A percentile compares a stretch with the other conserved stretches of the same genome.
Evolutionary conservation across 2,888 invertebrate species (phyloP).

Genomic region (Drosophila subsilvestris): DNA sequence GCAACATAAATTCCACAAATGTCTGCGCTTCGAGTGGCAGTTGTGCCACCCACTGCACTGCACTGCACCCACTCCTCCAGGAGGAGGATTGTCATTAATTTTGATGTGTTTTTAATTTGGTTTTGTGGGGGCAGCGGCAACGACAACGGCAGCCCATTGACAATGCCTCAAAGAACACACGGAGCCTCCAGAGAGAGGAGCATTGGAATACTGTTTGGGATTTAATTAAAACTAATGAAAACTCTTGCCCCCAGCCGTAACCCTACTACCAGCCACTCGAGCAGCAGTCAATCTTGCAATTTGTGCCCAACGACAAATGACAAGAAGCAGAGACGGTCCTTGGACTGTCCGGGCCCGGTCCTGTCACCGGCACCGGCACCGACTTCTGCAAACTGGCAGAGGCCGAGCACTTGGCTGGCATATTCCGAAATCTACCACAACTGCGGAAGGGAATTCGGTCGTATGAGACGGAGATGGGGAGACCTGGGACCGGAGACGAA

Average conservation of each 20-base stretch:
- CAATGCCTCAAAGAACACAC: constrained; percentile 59
- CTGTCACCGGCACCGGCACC: background rate
- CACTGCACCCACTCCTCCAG: background rate
- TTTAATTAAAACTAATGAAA: constrained; percentile 77
- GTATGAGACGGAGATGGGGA: constrained; percentile 11
- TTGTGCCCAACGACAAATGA: constrained; percentile 49
- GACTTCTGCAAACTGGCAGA: constrained; percentile 19
- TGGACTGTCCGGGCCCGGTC: background rate
- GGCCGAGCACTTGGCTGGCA: constrained; percentile 54
- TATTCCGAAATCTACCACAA: constrained; percentile 56
- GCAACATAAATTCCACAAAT: constrained; percentile 59
- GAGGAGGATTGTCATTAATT: constrained; percentile 55
- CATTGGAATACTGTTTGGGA: constrained; percentile 59
- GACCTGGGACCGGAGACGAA: constrained; percentile 15
- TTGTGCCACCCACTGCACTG: constrained; percentile 8
- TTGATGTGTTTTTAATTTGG: constrained; percentile 66
- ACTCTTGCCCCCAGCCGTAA: constrained; percentile 47
- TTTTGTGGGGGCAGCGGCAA: constrained; percentile 52
- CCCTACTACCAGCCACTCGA: constrained; percentile 15
- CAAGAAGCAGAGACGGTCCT: constrained; percentile 41
- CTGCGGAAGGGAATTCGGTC: constrained; percentile 32
- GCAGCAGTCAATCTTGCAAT: constrained; percentile 69
- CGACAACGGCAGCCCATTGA: constrained; percentile 54
- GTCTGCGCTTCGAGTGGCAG: constrained; percentile 49
- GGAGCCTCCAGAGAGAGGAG: constrained; percentile 27